Base-by-base conservation (phyloP, 1,140 invertebrate species). In the Lepeophtheirus salmonis region DNA sequence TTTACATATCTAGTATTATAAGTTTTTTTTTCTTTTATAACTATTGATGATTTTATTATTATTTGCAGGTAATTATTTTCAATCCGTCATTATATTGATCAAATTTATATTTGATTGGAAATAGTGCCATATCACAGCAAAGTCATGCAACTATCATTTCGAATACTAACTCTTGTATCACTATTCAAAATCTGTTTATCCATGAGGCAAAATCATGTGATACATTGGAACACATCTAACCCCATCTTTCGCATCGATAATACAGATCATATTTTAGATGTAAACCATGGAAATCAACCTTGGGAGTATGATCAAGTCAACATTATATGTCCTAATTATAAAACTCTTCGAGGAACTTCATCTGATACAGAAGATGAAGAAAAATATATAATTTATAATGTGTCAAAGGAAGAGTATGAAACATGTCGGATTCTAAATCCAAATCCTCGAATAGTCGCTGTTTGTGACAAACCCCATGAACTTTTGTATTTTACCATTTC, bases 251-350 rank as follows among this genome's bases (percentile, higher is more conserved):
- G 89, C 70, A 92, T 92, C 79, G 89, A 92, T 78, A 94, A 94
- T 72, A 94, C 89, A 22, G 89, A 94, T 73, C 88, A 94, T 73
- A 89, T 94, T 70, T 91, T 92, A 70, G 89, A 92, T 72, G 84
- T 94, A 63, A 94, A 94, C 76, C 86, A 89, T 73, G 86, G 87
- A 64, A 92, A 92, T 74, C 78, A 84, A 63, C 83, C 84, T 67
- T 90, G 89, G 71, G 89, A 91, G 70, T 92, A 90, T 73, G 89
- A 94, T 70, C 88, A 92, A 75, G 88, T 92, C 64, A 90, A 92
- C 70, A 87, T 94, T 70, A 89, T 92, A 69, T 94, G 89, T 78
- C 89, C 89, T 12, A 84, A 87, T 16, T 84, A 91, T 91, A 20
- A 26, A 57, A 84, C 87, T 16, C 91, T 91, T 68, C 78, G 81